Base-by-base conservation (phyloP, 2,113 vertebrate genomes). In the Sylvietta virens region DNA sequence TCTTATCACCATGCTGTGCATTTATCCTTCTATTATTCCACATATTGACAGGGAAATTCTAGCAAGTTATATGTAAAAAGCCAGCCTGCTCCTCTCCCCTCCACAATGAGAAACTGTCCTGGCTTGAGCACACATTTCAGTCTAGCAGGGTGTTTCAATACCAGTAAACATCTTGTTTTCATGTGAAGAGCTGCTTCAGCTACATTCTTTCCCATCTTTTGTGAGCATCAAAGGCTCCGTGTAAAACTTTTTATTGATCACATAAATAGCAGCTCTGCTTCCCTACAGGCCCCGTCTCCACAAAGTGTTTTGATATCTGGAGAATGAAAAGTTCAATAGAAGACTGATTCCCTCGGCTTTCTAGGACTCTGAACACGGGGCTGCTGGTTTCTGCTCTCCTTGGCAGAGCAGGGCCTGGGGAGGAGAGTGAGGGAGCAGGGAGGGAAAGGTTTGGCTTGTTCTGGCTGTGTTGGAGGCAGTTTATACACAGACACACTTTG, bases 121-220 rank as follows among this genome's bases (percentile, higher is more conserved):
- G 87, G 91, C 84, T 90, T 26, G 45, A 72, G 89, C 86, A 91
- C 39, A 20, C 73, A 47, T 95, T 95, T 81, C 91, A 95, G 91
- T 87, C 78, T 94, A 85, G 89, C 93, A 92, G 91, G 87, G 91
- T 92, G 87, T 94, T 96, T 91, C 84, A 90, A 76, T 88, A 77
- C 89, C 94, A 95, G 95, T 90, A 97, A 97, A 96, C 94, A 90
- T 92, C 91, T 87, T 94, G 94, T 95, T 95, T 96, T 94, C 96
- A 66, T 73, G 89, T 60, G 74, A 92, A 82, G 81, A 94, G 89
- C 94, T 18, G 58, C 90, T 95, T 79, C 86, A 89, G 91, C 89
- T 91, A 72, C 95, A 94, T 95, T 94, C 95, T 91, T 94, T 82
- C 78, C 84, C 66, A 72, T 90, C 89, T 91, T 95, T 90, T 82